Conservation (phyloP, 1,140 invertebrate species). For the Microplitis demolitor region DNA sequence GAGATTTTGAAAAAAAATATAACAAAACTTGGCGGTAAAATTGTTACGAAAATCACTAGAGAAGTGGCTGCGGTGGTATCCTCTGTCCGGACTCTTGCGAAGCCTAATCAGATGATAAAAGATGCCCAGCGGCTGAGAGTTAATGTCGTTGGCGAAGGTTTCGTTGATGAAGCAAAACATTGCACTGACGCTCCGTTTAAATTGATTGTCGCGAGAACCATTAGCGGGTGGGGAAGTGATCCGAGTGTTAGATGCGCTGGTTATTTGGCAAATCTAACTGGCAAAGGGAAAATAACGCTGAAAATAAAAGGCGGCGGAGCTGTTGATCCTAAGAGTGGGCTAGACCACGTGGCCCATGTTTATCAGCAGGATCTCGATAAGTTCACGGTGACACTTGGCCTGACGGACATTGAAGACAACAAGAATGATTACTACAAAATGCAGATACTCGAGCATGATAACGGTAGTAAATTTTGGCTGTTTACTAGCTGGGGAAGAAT, state of each 20-base stretch:
- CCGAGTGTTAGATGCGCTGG: constrained; percentile 44
- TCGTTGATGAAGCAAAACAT: constrained; percentile 72
- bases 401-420: constrained; percentile 83
- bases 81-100: no score
- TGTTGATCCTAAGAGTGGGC: constrained; percentile 86
- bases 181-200: constrained; percentile 64
- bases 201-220: constrained; percentile 73
- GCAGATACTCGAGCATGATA: constrained; percentile 84
- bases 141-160: constrained; percentile 74
- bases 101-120: no score
- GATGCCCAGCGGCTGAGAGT: no score
- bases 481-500: constrained; percentile 95
- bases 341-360: constrained; percentile 85
- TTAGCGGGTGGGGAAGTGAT: constrained; percentile 81
- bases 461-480: constrained; percentile 73
- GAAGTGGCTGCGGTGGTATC: constrained; percentile 79
- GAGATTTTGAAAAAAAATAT: constrained; percentile 73
- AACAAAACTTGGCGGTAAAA: constrained; percentile 75
- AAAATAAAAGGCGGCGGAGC: constrained; percentile 86
- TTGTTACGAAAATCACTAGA: constrained; percentile 69
- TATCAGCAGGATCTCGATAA: constrained; percentile 68
- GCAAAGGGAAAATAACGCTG: constrained; percentile 70
- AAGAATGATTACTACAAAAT: constrained; percentile 96
- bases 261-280: no score
- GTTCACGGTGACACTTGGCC: constrained; percentile 79